Percentiles rank a stretch among this genome's conserved stretches.
These are phyloP conservation scores for Aphidius ervi DNA, from an alignment of 1,140 invertebrate species.

Conservation along the genomic window DNA sequence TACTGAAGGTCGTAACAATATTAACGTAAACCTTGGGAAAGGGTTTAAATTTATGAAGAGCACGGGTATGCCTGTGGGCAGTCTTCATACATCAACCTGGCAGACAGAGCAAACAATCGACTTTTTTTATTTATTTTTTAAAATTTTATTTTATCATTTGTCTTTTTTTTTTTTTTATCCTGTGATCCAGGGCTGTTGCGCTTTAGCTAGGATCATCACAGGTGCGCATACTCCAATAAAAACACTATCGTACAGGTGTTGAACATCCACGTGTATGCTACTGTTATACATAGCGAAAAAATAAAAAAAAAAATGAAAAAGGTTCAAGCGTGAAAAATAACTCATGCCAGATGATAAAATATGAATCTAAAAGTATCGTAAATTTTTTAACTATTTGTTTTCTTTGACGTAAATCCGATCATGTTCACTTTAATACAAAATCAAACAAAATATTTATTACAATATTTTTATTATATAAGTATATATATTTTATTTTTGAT, in stretches of 20 bases:
- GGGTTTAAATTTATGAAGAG: constrained; percentile 29
- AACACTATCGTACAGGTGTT: constrained; percentile 5
- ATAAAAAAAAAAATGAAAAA: background rate
- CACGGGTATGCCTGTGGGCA: constrained; percentile 17
- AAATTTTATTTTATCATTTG: background rate
- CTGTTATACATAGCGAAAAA: background rate
- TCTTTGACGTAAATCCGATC: too few relatives aligned
- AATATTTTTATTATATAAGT: too few relatives aligned
- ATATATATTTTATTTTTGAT: too few relatives aligned
- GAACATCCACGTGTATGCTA: constrained; percentile 3
- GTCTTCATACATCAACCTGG: constrained; percentile 23
- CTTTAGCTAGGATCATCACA: constrained; percentile 1
- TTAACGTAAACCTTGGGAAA: constrained; percentile 26
- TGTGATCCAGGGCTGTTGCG: background rate
- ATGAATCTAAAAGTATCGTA: too few relatives aligned
- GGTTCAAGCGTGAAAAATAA: background rate
- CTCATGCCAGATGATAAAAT: too few relatives aligned
- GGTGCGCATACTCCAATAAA: constrained; percentile 6
- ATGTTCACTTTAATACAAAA: too few relatives aligned
- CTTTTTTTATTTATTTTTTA: background rate
- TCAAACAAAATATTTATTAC: too few relatives aligned
- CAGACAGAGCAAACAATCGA: constrained; percentile 19
- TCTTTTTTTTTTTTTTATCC: background rate
- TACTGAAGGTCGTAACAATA: constrained; percentile 26
- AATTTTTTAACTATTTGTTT: too few relatives aligned